Base-by-base conservation (phyloP, 2,888 invertebrate species). In the Protophormia terraenovae region DNA sequence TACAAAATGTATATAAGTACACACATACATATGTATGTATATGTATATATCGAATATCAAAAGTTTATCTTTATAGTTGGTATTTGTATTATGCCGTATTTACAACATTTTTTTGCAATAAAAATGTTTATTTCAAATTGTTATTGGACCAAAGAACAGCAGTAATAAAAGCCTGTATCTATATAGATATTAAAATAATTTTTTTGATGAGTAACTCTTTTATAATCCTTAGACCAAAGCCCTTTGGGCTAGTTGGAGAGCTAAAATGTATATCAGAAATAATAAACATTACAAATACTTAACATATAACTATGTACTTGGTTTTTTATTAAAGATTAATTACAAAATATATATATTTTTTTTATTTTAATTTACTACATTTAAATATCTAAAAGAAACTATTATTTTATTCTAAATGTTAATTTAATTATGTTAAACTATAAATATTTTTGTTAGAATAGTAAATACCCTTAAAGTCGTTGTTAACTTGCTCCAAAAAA, bases 91-190 rank as follows among this genome's bases (percentile, higher is more conserved):
- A 58, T 72, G 29, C 14, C n/a, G 29, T 69, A 47, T 60, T 78
- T 78, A 67, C 55, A 58, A 55, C 24, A 77, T 35, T 24, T 67
- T n/a, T 45, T 45, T 6, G n/a, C 50, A 58, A 78, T 78, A 69
- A 64, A 62, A 75, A 75, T 64, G 14, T 75, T 24, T 27, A 53
- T 75, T 75, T 53, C 50, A 64, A 76, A 50, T 53, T 64, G 38
- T 38, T 64, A 38, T 64, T 53, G 16, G 5, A 50, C 7, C 8
- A n/a, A 35, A 35, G 22, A 73, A 60, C 32, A 24, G 38, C 4
- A 27, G 3, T 35, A 47, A 41, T 53, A 53, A 41, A 16, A 38
- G 7, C 8, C 38, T 53, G 4, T 27, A 10, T 16, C 7, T 27
- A 55, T 22, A 27, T 55, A 24, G 10, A 24, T 55, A 27, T 16